These are phyloP conservation scores for Oryzias sinensis DNA, from an alignment of 2,797 vertebrate genomes.

Conservation along the genomic window DNA sequence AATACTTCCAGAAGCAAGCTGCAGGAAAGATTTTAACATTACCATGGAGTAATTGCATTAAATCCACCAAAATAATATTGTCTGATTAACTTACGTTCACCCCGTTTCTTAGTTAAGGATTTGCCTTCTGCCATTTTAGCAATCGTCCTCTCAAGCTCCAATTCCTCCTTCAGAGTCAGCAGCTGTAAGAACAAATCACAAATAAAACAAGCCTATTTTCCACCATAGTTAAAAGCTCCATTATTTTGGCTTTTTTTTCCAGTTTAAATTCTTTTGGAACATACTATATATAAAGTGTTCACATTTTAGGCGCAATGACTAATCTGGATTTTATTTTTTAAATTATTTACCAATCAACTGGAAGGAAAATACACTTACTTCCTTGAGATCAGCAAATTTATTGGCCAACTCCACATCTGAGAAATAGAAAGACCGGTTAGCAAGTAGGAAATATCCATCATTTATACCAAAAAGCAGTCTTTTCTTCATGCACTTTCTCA, in stretches of 20 bases:
- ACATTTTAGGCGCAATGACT: not conserved
- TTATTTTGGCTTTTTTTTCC: not conserved
- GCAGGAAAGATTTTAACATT: constrained; percentile 12
- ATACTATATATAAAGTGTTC: not conserved
- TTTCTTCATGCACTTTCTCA: constrained; percentile 34
- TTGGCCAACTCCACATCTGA: constrained; percentile 67
- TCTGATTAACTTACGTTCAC: constrained; percentile 64
- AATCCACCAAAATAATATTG: no score
- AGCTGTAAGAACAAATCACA: constrained; percentile 58
- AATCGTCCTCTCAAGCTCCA: constrained; percentile 68
- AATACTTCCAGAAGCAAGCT: constrained; percentile 85
- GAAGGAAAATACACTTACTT: constrained; percentile 58
- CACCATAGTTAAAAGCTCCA: not conserved
- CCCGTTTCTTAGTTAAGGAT: constrained; percentile 67
- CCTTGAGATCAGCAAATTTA: constrained; percentile 67
- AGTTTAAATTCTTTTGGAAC: no score
- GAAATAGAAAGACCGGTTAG: constrained; percentile 17
- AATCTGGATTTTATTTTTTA: not conserved
- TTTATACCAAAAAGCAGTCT: not conserved
- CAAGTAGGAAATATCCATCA: not conserved
- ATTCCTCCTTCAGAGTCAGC: constrained; percentile 58
- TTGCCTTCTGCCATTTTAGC: constrained; percentile 62
- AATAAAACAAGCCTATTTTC: not conserved
- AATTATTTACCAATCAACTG: not conserved
- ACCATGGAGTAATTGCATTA: no score